These are phyloP conservation scores for Drosophila orosa DNA, from an alignment of 1,140 invertebrate species.

Conservation along the genomic window DNA sequence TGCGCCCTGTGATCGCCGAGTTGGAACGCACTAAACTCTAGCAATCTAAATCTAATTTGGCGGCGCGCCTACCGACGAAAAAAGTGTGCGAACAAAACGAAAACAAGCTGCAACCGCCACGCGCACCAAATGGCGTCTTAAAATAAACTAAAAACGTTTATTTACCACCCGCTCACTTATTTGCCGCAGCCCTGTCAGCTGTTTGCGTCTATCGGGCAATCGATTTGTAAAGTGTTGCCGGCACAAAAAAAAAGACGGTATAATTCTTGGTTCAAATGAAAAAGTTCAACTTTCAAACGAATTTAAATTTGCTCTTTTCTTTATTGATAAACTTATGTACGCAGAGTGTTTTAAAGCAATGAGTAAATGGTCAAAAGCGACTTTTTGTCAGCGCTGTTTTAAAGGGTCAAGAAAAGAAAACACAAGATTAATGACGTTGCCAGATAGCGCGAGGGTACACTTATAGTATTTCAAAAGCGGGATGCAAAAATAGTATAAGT, in stretches of 20 bases:
- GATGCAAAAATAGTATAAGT: too few species aligned
- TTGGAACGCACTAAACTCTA: slow-evolving; percentile 15
- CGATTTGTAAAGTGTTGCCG: not conserved
- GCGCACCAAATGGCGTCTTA: slow-evolving; percentile 31
- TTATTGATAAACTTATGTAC: not conserved
- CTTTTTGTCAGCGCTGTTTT: too few species aligned
- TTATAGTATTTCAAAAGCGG: too few species aligned
- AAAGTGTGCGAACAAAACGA: not conserved
- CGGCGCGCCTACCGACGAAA: slow-evolving; percentile 1
- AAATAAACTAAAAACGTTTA: slow-evolving; percentile 32
- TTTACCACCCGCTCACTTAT: slow-evolving; percentile 21
- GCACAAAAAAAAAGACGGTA: too few species aligned
- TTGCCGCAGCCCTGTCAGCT: slow-evolving; percentile 25
- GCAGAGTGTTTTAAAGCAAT: too few species aligned
- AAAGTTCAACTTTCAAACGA: not conserved
- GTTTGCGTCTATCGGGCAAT: slow-evolving; percentile 4
- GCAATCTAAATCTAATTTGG: slow-evolving; percentile 9
- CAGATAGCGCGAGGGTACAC: too few species aligned
- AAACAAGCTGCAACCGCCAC: slow-evolving; percentile 4
- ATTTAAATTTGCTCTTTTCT: not conserved
- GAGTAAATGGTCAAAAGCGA: too few species aligned
- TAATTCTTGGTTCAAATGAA: too few species aligned
- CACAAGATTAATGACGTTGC: too few species aligned
- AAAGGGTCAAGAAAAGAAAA: too few species aligned
- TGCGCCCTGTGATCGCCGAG: slow-evolving; percentile 5